Base-by-base conservation (phyloP, 2,888 invertebrate species). In the Clivina fossor region DNA sequence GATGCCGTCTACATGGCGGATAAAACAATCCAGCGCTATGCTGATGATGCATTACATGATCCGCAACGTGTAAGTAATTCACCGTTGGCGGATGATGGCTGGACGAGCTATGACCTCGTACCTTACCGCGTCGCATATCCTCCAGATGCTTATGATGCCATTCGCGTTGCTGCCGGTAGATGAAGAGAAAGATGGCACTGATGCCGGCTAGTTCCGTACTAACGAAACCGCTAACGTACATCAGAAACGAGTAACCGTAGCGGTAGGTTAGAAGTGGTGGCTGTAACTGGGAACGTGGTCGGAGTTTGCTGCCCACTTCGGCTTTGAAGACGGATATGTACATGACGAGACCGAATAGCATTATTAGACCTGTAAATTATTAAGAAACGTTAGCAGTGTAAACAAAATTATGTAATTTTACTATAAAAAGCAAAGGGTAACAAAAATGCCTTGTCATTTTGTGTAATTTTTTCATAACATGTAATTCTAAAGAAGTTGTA, bases 291-390 rank as follows among this genome's bases (percentile, higher is more conserved):
- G 90, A 88, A 69, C 86, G 83, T 57, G 92, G 86, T 58, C 90
- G 81, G 57, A 93, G 78, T 74, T 93, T 93, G 68, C 87, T 86
- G 37, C 92, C 92, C 38, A 93, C 83, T 81, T 93, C 93, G 7
- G 92, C 87, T 75, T 93, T 93, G 72, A 93, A 87, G 68, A 91
- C 86, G 54, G 93, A 92, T 78, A 93, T 92, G 81, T 93, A 93
- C 81, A 93, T 90, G 68, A 93, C 90, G 72, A 93, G 83, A 43
- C 92, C 93, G 64, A 90, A 88, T 65, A 93, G 81, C 89, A 93
- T 91, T 62, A 92, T 80, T 61, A 93, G 79, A 71, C 93, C 93
- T 93, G 78, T 47, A 80, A 79, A 37, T n/a, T n/a, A n/a, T n/a
- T n/a, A n/a, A n/a, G n/a, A n/a, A n/a, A n/a, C n/a, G n/a, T n/a